A percentile compares a stretch with the other conserved stretches of the same genome.
Evolutionary conservation across 1,140 invertebrate species (phyloP).

Genomic region (Lamellibrachia luymesi): DNA sequence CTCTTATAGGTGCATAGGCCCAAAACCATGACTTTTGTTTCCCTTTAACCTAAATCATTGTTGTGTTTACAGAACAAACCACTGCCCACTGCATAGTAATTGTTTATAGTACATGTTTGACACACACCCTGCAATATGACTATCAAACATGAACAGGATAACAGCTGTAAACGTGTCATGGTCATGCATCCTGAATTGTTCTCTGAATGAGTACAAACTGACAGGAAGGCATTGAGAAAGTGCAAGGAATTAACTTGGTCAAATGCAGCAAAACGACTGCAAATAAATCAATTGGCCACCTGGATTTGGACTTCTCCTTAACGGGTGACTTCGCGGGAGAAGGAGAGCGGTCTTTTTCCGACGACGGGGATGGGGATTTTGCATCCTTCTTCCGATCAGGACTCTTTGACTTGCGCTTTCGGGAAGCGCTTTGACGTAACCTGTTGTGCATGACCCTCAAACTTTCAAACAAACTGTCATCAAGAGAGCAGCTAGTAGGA

Average conservation of each 20-base stretch:
- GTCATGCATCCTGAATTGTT: too few species aligned
- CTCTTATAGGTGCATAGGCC: too few species aligned
- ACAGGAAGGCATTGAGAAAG: neutral
- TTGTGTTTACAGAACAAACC: too few species aligned
- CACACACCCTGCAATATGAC: neutral
- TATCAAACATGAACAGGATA: neutral
- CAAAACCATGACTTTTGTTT: too few species aligned
- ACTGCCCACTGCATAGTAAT: too few species aligned
- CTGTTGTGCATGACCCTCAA: neutral
- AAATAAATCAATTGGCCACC: neutral
- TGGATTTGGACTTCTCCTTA: neutral
- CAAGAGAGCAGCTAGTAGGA: neutral
- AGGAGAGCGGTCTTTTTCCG: neutral
- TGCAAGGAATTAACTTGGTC: neutral
- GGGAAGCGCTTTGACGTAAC: neutral
- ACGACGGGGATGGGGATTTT: neutral
- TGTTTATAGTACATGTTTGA: too few species aligned
- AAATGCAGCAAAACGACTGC: neutral
- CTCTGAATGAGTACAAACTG: neutral
- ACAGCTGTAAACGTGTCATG: neutral
- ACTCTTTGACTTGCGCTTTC: slow-evolving; percentile 4
- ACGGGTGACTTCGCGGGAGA: neutral
- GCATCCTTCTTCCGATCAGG: neutral
- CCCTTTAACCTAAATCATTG: too few species aligned
- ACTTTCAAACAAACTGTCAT: neutral